Evolutionary conservation across 2,888 invertebrate species (phyloP).

Genomic region (Zootermopsis nevadensis): DNA sequence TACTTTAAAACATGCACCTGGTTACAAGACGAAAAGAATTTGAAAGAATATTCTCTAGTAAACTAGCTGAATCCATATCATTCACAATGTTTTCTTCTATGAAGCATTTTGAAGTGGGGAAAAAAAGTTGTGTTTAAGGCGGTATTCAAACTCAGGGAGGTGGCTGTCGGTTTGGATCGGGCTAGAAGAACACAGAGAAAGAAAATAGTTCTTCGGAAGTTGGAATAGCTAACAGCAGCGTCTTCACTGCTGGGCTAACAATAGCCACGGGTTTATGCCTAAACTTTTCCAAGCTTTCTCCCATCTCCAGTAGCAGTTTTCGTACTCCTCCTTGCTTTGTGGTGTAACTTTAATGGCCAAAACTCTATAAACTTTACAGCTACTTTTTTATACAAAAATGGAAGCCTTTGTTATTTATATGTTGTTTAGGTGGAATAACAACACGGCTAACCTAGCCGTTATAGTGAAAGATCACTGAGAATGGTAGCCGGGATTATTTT

Average conservation of each 20-base stretch:
- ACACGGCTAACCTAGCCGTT: too few relatives aligned
- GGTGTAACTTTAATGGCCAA: neutral
- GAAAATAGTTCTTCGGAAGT: slow-evolving; percentile 1
- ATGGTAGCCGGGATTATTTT: too few relatives aligned
- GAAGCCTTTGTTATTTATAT: neutral
- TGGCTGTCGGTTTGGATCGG: neutral
- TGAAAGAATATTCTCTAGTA: neutral
- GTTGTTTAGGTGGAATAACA: neutral
- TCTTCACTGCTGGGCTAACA: neutral
- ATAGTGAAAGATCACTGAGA: neutral
- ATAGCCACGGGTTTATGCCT: slow-evolving; percentile 5
- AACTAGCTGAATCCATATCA: neutral
- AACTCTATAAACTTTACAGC: neutral
- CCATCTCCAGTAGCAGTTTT: neutral
- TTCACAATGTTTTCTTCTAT: neutral
- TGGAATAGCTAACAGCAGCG: neutral
- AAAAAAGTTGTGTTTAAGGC: neutral
- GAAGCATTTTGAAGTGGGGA: neutral
- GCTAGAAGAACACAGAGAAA: neutral
- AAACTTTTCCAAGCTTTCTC: neutral
- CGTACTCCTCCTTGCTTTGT: neutral
- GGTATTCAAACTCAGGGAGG: neutral
- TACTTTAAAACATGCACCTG: neutral
- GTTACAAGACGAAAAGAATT: slow-evolving; percentile 8
- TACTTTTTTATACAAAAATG: neutral